These are phyloP conservation scores for Acropternis orthonyx DNA, from an alignment of 2,797 vertebrate species.

Conservation along the genomic window DNA sequence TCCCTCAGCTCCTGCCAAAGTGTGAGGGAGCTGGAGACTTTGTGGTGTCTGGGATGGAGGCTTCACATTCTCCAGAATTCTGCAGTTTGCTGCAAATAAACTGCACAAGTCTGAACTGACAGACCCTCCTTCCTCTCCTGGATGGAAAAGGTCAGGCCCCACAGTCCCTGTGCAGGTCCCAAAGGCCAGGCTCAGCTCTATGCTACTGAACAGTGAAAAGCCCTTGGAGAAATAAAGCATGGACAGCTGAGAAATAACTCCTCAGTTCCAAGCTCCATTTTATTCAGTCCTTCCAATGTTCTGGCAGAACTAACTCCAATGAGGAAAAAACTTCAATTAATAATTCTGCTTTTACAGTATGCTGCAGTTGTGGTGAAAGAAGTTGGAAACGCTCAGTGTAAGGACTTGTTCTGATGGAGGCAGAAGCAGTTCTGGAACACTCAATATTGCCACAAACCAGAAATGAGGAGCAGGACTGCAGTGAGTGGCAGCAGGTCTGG, in stretches of 20 bases:
- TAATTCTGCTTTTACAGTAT: neutral
- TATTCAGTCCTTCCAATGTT: neutral
- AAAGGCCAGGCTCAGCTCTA: neutral
- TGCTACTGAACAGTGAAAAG: neutral
- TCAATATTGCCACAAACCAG: neutral
- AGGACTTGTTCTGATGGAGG: neutral
- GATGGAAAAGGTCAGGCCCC: neutral
- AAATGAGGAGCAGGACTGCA: neutral
- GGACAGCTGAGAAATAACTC: neutral
- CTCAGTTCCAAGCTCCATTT: neutral
- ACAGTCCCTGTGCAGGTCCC: neutral
- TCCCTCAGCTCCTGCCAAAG: neutral
- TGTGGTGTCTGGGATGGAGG: neutral
- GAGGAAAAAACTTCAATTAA: neutral
- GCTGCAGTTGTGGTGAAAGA: neutral
- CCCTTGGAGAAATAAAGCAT: neutral
- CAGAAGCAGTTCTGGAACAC: neutral
- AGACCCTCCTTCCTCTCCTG: neutral
- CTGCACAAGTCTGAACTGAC: neutral
- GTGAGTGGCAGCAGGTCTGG: neutral
- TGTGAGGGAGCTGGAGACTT: neutral
- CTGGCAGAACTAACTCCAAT: neutral
- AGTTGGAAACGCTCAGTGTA: neutral
- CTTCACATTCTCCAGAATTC: neutral
- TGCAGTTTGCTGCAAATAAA: neutral